Percentiles rank a stretch among this genome's conserved stretches.
These are phyloP conservation scores for Tribolium freemani DNA, from an alignment of 2,888 invertebrate species.

Conservation along the genomic window DNA sequence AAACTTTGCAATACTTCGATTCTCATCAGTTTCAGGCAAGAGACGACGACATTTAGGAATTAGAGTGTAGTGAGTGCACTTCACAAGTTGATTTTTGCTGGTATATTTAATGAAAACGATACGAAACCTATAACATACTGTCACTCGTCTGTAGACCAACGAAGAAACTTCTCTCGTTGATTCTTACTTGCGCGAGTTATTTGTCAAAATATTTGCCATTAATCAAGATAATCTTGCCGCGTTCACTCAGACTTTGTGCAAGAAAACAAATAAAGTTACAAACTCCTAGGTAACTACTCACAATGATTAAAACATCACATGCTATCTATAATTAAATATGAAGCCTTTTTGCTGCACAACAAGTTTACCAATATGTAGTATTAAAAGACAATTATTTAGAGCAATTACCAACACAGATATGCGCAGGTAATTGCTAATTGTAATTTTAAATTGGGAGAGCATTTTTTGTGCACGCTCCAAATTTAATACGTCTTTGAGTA, in stretches of 20 bases:
- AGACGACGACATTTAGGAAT: neutral
- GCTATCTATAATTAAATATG: slow-evolving; percentile 63
- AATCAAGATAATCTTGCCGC: slow-evolving; percentile 66
- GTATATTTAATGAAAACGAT: slow-evolving; percentile 32
- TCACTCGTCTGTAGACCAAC: slow-evolving; percentile 23
- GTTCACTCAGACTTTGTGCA: slow-evolving; percentile 61
- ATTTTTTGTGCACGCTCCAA: slow-evolving; percentile 57
- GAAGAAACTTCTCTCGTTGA: slow-evolving; percentile 39
- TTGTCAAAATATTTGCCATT: slow-evolving; percentile 68
- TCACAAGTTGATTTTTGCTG: slow-evolving; percentile 21
- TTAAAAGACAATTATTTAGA: too few species aligned
- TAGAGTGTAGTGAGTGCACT: slow-evolving; percentile 4
- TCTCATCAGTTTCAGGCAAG: slow-evolving; percentile 32
- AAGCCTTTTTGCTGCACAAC: slow-evolving; percentile 27
- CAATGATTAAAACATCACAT: slow-evolving; percentile 67
- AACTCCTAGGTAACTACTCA: slow-evolving; percentile 63
- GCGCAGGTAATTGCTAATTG: too few species aligned
- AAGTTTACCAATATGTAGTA: too few species aligned
- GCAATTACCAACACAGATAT: too few species aligned
- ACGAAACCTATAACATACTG: slow-evolving; percentile 45
- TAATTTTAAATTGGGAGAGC: slow-evolving; percentile 44
- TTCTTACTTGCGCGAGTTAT: slow-evolving; percentile 56
- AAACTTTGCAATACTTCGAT: slow-evolving; percentile 62
- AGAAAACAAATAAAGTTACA: slow-evolving; percentile 65
- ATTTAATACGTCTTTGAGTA: slow-evolving; percentile 58